Evolutionary conservation across 92 coral and sea anemone species (phyloP).

Genomic region (Pocillopora grandis): DNA sequence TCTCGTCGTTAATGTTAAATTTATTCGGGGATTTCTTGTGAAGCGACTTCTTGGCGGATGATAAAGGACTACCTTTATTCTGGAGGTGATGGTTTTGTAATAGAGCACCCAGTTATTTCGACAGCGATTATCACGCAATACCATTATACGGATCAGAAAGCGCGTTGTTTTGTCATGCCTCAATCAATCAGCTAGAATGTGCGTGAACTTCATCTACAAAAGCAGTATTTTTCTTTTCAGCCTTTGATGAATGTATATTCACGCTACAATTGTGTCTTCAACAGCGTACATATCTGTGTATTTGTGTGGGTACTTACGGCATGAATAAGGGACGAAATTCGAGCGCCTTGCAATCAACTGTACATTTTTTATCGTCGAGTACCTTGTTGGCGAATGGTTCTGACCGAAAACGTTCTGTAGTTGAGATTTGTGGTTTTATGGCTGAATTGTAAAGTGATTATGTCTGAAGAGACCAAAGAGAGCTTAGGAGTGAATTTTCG

Average conservation of each 20-base stretch:
- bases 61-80: background rate
- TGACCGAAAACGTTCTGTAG: conserved; percentile 14
- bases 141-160: conserved; percentile 4
- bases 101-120: conserved; percentile 26
- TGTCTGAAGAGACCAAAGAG: conserved; percentile 23
- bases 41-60: background rate
- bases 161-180: conserved; percentile 19
- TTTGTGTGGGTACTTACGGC: conserved; percentile 3
- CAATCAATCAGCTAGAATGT: background rate
- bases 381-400: conserved; percentile 24
- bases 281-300: background rate
- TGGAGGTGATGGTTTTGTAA: background rate
- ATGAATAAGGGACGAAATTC: conserved; percentile 21
- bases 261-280: background rate
- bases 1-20: background rate
- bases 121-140: conserved; percentile 1
- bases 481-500: conserved; percentile 1
- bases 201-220: conserved; percentile 11
- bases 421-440: conserved; percentile 38
- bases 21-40: conserved; percentile 3
- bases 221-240: conserved; percentile 3
- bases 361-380: conserved; percentile 27
- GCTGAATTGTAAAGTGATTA: conserved; percentile 28
- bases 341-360: conserved; percentile 30
- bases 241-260: background rate